phyloP scores from a whole-genome alignment of 2,113 vertebrate species.

The Actenoides hombroni region DNA sequence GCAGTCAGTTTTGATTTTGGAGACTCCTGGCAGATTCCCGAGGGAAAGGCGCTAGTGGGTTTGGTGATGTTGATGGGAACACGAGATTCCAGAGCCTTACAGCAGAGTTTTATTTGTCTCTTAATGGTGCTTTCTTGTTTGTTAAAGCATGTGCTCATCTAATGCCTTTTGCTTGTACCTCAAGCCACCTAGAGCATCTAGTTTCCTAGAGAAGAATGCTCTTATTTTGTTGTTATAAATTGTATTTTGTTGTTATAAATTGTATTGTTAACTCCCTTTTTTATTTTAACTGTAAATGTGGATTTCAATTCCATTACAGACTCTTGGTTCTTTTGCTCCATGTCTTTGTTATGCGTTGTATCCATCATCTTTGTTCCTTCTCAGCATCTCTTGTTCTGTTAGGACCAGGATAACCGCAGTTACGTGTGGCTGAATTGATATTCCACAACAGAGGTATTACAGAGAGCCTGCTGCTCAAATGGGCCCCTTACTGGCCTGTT shows the following conservation, averaged over 20 bases:
- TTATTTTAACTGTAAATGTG: background rate
- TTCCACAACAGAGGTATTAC: fast-evolving
- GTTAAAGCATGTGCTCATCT: background rate
- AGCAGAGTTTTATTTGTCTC: background rate
- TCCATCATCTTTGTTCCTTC: background rate
- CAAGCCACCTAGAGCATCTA: background rate
- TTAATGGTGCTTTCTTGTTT: background rate
- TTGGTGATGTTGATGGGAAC: background rate
- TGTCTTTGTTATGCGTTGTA: background rate
- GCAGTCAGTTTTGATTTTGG: background rate
- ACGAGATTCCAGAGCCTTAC: background rate
- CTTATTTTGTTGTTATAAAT: background rate
- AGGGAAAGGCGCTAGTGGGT: background rate
- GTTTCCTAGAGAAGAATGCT: background rate
- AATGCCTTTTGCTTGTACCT: background rate
- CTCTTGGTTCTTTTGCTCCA: background rate
- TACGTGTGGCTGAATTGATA: background rate
- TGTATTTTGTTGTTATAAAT: background rate
- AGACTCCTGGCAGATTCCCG: background rate
- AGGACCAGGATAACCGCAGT: background rate
- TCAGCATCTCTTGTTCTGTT: background rate
- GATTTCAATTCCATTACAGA: background rate
- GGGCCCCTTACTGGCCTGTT: background rate
- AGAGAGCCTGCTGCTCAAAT: background rate
- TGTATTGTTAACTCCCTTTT: background rate